phyloP scores from a whole-genome alignment of 2,797 vertebrate genomes.

The Anguilla pacifica region DNA sequence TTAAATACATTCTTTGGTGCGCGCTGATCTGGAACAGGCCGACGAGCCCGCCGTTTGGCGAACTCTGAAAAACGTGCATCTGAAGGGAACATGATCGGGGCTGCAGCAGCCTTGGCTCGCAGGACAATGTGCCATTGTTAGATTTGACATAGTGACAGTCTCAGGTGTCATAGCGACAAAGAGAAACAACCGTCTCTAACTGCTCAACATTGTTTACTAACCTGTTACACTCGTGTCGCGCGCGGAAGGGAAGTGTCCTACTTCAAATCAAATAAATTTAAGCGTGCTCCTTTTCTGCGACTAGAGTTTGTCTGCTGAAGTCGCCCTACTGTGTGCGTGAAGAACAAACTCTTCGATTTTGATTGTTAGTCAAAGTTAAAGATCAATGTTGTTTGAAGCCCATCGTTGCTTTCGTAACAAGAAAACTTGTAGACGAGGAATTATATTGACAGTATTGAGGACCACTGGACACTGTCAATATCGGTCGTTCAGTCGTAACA shows the following conservation, averaged over 20 bases:
- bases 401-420: background rate
- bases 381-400: background rate
- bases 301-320: background rate
- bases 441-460: background rate
- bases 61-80: background rate
- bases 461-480: background rate
- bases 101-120: background rate
- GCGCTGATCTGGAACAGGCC: conserved; percentile 9
- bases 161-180: conserved; percentile 11
- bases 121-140: background rate
- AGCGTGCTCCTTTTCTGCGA: too few species aligned
- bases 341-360: background rate
- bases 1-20: background rate
- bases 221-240: background rate
- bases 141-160: background rate
- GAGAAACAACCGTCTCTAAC: background rate
- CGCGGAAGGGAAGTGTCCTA: background rate
- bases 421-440: background rate
- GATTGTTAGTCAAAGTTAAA: background rate
- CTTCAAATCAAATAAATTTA: too few species aligned
- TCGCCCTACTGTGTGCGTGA: background rate
- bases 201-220: background rate
- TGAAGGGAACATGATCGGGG: background rate
- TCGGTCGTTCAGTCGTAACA: background rate
- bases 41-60: background rate